These are phyloP conservation scores for Hypselothyrea guttata DNA, from an alignment of 2,888 invertebrate species.

Conservation along the genomic window DNA sequence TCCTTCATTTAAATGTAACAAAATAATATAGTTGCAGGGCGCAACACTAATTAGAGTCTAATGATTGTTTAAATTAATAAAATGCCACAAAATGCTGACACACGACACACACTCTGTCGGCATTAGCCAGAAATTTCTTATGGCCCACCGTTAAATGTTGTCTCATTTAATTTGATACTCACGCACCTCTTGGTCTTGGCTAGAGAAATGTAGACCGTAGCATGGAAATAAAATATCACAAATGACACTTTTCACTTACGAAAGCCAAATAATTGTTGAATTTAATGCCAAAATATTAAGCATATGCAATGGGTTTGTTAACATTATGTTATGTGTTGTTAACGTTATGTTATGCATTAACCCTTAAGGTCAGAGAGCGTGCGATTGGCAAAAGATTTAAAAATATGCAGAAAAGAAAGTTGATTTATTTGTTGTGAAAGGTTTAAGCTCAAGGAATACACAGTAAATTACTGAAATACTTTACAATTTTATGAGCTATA, in stretches of 20 bases:
- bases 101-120: conserved; percentile 27
- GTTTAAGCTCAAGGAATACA: conserved; percentile 10
- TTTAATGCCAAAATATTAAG: background rate
- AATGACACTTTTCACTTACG: conserved; percentile 13
- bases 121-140: conserved; percentile 22
- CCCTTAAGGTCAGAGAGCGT: too few species aligned
- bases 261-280: too few species aligned
- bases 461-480: too few species aligned
- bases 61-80: conserved; percentile 63
- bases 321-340: too few species aligned
- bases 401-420: conserved; percentile 41
- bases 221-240: too few species aligned
- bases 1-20: conserved; percentile 43
- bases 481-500: too few species aligned
- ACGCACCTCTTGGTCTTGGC: conserved; percentile 49
- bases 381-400: too few species aligned
- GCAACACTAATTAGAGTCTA: conserved; percentile 59
- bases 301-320: background rate
- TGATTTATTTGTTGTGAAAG: conserved; percentile 25
- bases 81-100: conserved; percentile 43
- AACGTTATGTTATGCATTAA: too few species aligned
- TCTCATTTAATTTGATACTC: conserved; percentile 67
- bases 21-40: conserved; percentile 6
- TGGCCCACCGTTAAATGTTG: conserved; percentile 6
- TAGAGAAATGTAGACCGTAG: conserved; percentile 2